These are phyloP conservation scores for Philypnodon macrostomus DNA, from an alignment of 2,797 vertebrate species.

Conservation along the genomic window DNA sequence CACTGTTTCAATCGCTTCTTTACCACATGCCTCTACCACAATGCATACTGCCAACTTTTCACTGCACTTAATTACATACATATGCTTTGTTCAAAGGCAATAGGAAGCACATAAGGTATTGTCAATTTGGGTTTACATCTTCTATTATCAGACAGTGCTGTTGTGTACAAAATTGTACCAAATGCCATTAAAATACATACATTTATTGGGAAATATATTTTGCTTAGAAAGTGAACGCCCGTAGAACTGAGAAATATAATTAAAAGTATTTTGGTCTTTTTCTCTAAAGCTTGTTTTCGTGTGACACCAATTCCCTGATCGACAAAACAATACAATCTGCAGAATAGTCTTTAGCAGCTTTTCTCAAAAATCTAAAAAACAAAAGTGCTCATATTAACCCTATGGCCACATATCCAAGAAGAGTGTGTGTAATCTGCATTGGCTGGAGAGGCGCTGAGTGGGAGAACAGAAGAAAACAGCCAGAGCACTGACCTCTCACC, in stretches of 20 bases:
- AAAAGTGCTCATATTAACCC: constrained; percentile 24
- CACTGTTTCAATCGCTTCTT: constrained; percentile 3
- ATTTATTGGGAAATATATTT: too few species aligned
- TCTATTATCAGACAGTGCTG: not conserved
- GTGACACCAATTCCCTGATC: constrained; percentile 10
- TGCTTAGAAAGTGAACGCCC: too few species aligned
- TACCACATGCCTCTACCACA: not conserved
- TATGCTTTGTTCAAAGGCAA: not conserved
- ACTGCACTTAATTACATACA: not conserved
- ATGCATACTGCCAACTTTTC: not conserved
- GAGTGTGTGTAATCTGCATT: constrained; percentile 43
- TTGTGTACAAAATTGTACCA: not conserved
- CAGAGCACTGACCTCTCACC: constrained; percentile 56
- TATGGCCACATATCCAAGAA: constrained; percentile 27
- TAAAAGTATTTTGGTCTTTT: constrained; percentile 18
- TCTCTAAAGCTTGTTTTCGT: constrained; percentile 13
- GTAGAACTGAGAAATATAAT: too few species aligned
- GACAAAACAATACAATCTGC: constrained; percentile 3
- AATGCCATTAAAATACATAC: too few species aligned
- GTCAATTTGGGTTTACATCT: not conserved
- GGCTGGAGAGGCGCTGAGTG: constrained; percentile 37
- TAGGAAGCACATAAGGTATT: not conserved
- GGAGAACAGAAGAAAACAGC: constrained; percentile 44
- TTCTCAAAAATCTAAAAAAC: too few species aligned
- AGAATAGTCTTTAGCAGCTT: not conserved